Conservation (phyloP, 2,797 vertebrate species). For the Oreonectes daqikongensis region DNA sequence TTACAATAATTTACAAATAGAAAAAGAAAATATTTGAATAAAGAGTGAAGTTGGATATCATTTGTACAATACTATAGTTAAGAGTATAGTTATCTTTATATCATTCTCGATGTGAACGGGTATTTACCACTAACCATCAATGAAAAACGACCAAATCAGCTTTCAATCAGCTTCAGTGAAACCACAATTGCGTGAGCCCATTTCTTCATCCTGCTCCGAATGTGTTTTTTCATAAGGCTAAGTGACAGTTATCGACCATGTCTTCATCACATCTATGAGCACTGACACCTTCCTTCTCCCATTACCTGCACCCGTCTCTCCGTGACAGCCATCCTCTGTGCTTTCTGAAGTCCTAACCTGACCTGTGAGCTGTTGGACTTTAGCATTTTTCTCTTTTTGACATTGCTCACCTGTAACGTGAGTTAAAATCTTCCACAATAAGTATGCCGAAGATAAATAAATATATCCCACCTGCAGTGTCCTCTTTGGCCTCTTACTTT, state of each 20-base stretch:
- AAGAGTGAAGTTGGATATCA: too few relatives aligned
- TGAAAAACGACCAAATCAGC: background rate
- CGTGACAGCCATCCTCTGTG: slow-evolving; percentile 37
- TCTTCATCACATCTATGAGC: slow-evolving; percentile 30
- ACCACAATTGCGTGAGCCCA: background rate
- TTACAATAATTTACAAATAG: too few relatives aligned
- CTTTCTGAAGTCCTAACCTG: slow-evolving; percentile 32
- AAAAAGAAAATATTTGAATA: too few relatives aligned
- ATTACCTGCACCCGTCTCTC: background rate
- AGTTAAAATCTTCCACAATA: slow-evolving; percentile 40
- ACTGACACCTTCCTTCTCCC: slow-evolving; percentile 25
- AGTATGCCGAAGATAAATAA: slow-evolving; percentile 1
- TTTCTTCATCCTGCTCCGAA: slow-evolving; percentile 35
- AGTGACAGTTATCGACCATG: slow-evolving; percentile 47
- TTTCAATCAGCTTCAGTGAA: slow-evolving; percentile 4
- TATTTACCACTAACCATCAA: background rate
- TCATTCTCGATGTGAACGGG: too few relatives aligned
- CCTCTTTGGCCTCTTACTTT: slow-evolving; percentile 13
- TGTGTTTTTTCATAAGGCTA: slow-evolving; percentile 49
- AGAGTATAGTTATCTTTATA: too few relatives aligned
- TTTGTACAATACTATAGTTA: too few relatives aligned
- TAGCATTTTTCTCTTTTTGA: slow-evolving; percentile 40
- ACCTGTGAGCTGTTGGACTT: slow-evolving; percentile 11
- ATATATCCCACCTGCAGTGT: background rate
- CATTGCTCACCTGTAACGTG: slow-evolving; percentile 33